Evolutionary conservation across 2,888 invertebrate species (phyloP).

Genomic region (Eristalis intricaria): DNA sequence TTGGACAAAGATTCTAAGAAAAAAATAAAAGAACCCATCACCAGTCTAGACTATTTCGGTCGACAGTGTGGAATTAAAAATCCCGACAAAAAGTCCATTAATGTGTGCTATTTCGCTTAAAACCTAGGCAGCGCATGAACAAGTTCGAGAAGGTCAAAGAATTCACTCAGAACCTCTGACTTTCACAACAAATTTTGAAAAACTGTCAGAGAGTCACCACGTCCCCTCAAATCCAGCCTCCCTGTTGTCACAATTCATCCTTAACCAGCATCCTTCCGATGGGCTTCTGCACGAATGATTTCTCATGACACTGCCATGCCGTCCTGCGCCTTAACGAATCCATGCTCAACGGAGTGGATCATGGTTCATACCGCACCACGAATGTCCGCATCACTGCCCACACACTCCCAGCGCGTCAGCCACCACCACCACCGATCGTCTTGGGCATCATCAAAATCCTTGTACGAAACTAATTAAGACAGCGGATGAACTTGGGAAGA

Average conservation of each 20-base stretch:
- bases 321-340: not conserved
- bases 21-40: no score
- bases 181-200: not conserved
- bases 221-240: not conserved
- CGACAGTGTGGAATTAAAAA: no score
- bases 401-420: not conserved
- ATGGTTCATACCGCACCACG: not conserved
- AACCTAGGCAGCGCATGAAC: no score
- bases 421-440: not conserved
- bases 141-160: no score
- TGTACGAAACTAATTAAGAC: slow-evolving; percentile 1
- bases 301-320: not conserved
- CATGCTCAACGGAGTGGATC: not conserved
- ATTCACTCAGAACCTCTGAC: no score
- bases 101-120: no score
- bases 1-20: no score
- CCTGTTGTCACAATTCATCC: not conserved
- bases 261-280: no score
- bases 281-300: no score
- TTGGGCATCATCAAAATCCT: not conserved
- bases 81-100: no score
- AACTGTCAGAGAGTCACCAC: not conserved
- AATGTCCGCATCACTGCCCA: not conserved
- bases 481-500: not conserved
- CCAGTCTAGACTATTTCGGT: no score